Conservation (phyloP, 2,113 vertebrate species). For the Passer montanus region DNA sequence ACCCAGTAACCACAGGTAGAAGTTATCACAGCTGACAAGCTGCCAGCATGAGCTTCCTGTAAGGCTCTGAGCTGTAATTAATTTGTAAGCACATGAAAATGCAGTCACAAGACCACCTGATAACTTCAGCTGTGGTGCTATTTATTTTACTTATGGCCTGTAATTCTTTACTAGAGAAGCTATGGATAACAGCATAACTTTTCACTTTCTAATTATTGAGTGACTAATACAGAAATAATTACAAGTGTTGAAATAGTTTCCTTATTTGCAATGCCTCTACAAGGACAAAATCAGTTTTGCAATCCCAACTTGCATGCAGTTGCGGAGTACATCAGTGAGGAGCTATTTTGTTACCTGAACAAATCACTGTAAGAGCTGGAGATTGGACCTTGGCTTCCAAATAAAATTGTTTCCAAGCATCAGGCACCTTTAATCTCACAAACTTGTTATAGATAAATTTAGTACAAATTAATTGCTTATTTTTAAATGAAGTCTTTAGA, state of each 20-base stretch:
- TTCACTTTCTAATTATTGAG: not conserved
- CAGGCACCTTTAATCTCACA: not conserved
- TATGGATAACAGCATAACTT: not conserved
- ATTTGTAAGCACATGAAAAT: not conserved
- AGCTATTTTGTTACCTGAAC: not conserved
- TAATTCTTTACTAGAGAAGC: not conserved
- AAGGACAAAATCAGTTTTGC: not conserved
- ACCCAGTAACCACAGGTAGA: not conserved
- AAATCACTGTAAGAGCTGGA: not conserved
- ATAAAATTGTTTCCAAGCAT: not conserved
- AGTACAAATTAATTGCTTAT: not conserved
- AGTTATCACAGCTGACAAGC: not conserved
- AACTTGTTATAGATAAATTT: not conserved
- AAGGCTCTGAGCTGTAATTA: not conserved
- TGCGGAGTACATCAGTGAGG: not conserved
- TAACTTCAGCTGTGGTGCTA: not conserved
- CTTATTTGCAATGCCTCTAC: not conserved
- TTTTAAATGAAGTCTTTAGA: not conserved
- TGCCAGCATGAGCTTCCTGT: not conserved
- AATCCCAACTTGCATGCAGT: not conserved
- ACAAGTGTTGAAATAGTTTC: conserved; percentile 12
- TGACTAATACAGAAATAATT: conserved; percentile 35
- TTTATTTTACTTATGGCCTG: not conserved
- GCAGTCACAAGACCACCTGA: not conserved
- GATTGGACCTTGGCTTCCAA: not conserved